Conservation (phyloP, 2,888 invertebrate genomes). For the Nemotelus nigrinus region DNA sequence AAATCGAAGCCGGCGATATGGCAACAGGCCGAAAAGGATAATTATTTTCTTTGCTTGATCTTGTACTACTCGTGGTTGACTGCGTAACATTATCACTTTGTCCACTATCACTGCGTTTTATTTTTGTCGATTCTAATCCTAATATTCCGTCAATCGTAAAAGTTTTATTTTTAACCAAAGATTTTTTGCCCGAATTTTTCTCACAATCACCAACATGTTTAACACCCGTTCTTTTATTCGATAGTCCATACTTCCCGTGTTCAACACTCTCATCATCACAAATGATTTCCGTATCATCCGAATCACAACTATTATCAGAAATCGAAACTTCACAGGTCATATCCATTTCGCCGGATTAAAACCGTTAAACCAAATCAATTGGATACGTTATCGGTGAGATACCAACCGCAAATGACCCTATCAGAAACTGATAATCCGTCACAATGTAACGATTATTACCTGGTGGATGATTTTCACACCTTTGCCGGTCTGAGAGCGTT, state of each 20-base stretch:
- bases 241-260: conserved; percentile 7
- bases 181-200: conserved; percentile 44
- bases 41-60: conserved; percentile 5
- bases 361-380: neutral
- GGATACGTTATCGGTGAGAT: neutral
- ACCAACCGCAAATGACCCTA: conserved; percentile 11
- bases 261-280: conserved; percentile 51
- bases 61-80: neutral
- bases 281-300: conserved; percentile 53
- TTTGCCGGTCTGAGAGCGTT: neutral
- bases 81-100: conserved; percentile 23
- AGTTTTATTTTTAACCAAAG: conserved; percentile 52
- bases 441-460: conserved; percentile 17
- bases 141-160: conserved; percentile 59
- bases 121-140: conserved; percentile 51
- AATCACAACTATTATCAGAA: conserved; percentile 47
- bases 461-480: conserved; percentile 37
- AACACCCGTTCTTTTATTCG: neutral
- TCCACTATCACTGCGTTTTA: conserved; percentile 26
- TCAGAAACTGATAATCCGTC: neutral
- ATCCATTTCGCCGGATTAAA: conserved; percentile 21
- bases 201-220: conserved; percentile 37
- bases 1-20: conserved; percentile 52
- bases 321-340: conserved; percentile 31
- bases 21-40: conserved; percentile 49